Conservation (phyloP, 1,140 invertebrate genomes). For the Drosophila ambigua region DNA sequence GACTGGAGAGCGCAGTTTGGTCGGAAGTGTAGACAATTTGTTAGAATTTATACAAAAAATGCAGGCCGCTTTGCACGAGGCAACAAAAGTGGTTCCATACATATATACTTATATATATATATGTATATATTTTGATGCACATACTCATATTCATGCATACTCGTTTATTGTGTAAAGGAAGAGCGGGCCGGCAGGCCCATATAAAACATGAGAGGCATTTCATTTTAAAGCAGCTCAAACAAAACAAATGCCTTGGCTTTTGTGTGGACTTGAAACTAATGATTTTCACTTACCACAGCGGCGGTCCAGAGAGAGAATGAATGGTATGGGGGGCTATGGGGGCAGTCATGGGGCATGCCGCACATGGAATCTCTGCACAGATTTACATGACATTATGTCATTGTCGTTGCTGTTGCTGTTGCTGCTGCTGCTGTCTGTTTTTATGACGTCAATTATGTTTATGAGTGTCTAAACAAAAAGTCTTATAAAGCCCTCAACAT, state of each 20-base stretch:
- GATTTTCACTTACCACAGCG: slow-evolving; percentile 67
- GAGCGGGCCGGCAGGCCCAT: slow-evolving; percentile 4
- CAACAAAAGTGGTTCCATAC: background rate
- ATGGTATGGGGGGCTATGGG: background rate
- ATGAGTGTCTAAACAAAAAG: slow-evolving; percentile 82
- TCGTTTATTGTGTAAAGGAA: background rate
- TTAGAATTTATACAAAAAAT: slow-evolving; percentile 81
- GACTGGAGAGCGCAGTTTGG: slow-evolving; percentile 39
- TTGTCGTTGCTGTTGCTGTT: slow-evolving; percentile 52
- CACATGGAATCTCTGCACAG: slow-evolving; percentile 59
- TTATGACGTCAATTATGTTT: slow-evolving; percentile 82
- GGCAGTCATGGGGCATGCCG: slow-evolving; percentile 5
- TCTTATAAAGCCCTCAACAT: slow-evolving; percentile 68
- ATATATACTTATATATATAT: background rate
- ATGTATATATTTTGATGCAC: slow-evolving; percentile 4
- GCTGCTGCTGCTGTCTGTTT: slow-evolving; percentile 60
- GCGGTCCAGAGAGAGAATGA: background rate
- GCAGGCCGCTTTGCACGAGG: slow-evolving; percentile 57
- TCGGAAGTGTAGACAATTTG: slow-evolving; percentile 81
- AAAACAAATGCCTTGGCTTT: slow-evolving; percentile 78
- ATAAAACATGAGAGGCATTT: slow-evolving; percentile 79
- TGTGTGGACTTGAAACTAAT: slow-evolving; percentile 75
- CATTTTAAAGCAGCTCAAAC: slow-evolving; percentile 77
- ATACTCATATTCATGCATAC: background rate
- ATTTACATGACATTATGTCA: slow-evolving; percentile 81